Evolutionary conservation across 2,797 vertebrate genomes (phyloP), one percentile per base, ranked within the genome.

Genomic region (Holocentrus rufus): DNA sequence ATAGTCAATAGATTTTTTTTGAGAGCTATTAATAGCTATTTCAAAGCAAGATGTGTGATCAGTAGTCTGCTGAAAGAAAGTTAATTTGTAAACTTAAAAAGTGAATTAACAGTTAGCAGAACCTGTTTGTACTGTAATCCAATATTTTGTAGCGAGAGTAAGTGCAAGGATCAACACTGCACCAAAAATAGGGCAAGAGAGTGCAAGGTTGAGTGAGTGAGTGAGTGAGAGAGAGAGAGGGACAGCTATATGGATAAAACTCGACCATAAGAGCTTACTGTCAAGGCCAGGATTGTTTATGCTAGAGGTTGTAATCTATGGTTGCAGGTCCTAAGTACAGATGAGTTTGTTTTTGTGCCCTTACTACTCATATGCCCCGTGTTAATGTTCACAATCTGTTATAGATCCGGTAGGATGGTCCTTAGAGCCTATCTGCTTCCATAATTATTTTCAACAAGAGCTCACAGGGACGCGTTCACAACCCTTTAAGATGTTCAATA

Each of bases 161-260:
- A 1, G 27, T 63, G 67, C 67, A 13, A 34, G 36, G 63, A 76
- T 65, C 2, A 67, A 7, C 47, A 22, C 27, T 39, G 36, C 20
- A 46, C 70, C 74, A 80, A 71, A 85, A 81, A 87, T 83, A 87
- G 81, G 15, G 9, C n/a, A 50, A 20, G 47, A 7, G 18, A 50
- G 46, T 7, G 46, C 3, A n/a, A 5, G 46, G 44, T 46, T 13
- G 44, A 7, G 30, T 31, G n/a, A n/a, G n/a, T 7, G 7, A 31
- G 30, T 3, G 30, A 31, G 22, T 2, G 44, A 15, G 14, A 17
- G 4, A 44, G 25, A 56, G 54, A 60, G 46, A 79, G 18, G 23
- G 52, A 71, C 65, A 30, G 54, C 50, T 8, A 25, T 53, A 31
- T 39, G 39, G 74, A 77, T 17, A 65, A 13, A 22, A 61, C 54